These are phyloP conservation scores for Chrysaora quinquecirrha DNA, from an alignment of 30 jellyfish, hydroid and myxozoan genomes.

Conservation along the genomic window DNA sequence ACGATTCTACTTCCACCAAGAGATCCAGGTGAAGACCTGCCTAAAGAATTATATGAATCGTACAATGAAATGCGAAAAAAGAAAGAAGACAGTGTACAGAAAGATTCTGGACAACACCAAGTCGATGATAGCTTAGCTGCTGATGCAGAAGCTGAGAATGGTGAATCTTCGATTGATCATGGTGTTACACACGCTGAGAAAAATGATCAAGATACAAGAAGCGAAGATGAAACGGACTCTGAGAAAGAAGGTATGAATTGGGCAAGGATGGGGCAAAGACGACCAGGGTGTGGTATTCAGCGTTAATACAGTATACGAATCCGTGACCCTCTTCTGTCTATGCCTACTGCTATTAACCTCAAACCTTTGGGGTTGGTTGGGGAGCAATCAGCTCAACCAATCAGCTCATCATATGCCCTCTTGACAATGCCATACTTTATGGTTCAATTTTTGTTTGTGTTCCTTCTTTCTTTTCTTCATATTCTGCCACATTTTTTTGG, in stretches of 20 bases:
- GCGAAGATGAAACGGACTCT: slow-evolving; percentile 46
- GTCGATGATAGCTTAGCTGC: slow-evolving; percentile 27
- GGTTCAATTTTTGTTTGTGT: too few relatives aligned
- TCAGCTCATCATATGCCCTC: too few relatives aligned
- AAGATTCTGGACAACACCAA: not conserved
- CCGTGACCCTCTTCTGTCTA: too few relatives aligned
- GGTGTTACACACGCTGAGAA: slow-evolving; percentile 27
- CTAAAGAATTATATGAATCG: slow-evolving; percentile 81
- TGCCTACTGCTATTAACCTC: too few relatives aligned
- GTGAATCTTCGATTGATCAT: slow-evolving; percentile 1
- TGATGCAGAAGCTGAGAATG: slow-evolving; percentile 18
- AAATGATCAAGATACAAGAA: slow-evolving; percentile 17
- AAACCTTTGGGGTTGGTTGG: too few relatives aligned
- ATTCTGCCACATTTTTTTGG: too few relatives aligned
- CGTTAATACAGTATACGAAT: too few relatives aligned
- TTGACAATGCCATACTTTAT: too few relatives aligned
- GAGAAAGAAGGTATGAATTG: slow-evolving; percentile 47
- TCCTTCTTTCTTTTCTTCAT: too few relatives aligned
- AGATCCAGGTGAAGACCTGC: slow-evolving; percentile 85
- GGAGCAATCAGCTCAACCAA: too few relatives aligned
- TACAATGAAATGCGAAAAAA: slow-evolving; percentile 55
- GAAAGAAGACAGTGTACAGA: slow-evolving; percentile 30
- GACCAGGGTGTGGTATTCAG: too few relatives aligned
- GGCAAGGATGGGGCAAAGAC: too few relatives aligned
- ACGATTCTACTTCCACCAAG: slow-evolving; percentile 96